These are phyloP conservation scores for Amblyornis subalaris DNA, from an alignment of 2,113 vertebrate genomes.

Conservation along the genomic window DNA sequence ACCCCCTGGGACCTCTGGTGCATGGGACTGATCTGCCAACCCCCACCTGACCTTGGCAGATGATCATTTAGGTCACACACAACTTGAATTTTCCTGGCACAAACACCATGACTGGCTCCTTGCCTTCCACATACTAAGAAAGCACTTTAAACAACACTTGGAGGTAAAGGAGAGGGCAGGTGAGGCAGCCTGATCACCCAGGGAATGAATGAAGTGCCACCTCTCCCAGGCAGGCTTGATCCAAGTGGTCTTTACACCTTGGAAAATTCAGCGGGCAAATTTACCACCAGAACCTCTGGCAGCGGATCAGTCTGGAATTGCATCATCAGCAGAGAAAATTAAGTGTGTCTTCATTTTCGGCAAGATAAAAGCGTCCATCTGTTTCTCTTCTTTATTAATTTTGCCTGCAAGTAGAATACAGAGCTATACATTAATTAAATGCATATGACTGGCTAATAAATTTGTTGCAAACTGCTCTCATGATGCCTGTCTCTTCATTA, in stretches of 20 bases:
- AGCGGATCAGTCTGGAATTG: constrained; percentile 7
- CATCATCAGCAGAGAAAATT: constrained; percentile 32
- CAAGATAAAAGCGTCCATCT: constrained; percentile 8
- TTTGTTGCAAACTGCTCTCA: background rate
- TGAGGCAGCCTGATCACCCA: background rate
- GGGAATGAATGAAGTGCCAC: background rate
- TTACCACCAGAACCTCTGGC: constrained; percentile 14
- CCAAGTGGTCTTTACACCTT: background rate
- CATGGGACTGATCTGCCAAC: background rate
- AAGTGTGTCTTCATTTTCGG: background rate
- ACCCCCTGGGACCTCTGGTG: background rate
- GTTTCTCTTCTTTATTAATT: constrained; percentile 42
- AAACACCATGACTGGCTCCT: background rate
- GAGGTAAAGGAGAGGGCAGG: background rate
- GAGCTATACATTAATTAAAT: constrained; percentile 55
- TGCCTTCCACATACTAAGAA: background rate
- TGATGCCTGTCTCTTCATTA: constrained; percentile 1
- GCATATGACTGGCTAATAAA: constrained; percentile 46
- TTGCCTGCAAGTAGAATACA: constrained; percentile 31
- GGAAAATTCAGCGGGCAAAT: constrained; percentile 12
- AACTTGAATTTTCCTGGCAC: background rate
- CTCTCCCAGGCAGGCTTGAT: background rate
- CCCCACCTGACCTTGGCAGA: background rate
- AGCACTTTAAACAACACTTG: background rate
- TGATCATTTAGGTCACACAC: background rate